Evolutionary conservation across 2,797 vertebrate genomes (phyloP).

Genomic region (Channa striata): DNA sequence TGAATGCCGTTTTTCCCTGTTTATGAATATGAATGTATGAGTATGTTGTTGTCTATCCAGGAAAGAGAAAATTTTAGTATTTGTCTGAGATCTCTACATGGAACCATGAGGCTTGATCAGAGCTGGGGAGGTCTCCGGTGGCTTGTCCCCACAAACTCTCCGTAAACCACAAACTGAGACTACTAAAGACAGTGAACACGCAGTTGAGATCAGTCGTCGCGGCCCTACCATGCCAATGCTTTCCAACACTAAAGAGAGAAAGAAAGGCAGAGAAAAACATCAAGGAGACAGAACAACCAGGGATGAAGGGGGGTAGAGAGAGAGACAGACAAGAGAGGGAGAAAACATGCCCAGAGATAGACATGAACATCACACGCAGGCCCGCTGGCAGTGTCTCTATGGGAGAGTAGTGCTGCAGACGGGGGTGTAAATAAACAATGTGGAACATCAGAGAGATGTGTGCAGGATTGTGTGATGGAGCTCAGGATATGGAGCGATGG

Average conservation of each 20-base stretch:
- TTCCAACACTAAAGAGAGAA: conserved; percentile 21
- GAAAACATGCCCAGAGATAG: conserved; percentile 44
- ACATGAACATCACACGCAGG: conserved; percentile 50
- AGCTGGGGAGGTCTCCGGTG: conserved; percentile 46
- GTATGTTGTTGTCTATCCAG: conserved; percentile 13
- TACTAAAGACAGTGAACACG: conserved; percentile 5
- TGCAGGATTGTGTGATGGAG: conserved; percentile 38
- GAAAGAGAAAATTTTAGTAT: conserved; percentile 38
- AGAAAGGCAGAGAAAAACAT: not conserved
- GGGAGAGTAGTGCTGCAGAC: conserved; percentile 49
- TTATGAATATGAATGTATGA: not conserved
- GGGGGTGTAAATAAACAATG: conserved; percentile 64
- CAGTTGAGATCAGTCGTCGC: conserved; percentile 15
- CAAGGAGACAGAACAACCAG: not conserved
- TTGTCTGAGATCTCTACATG: conserved; percentile 44
- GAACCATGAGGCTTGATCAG: conserved; percentile 42
- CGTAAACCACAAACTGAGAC: conserved; percentile 14
- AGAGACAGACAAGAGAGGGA: conserved; percentile 11
- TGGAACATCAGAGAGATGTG: conserved; percentile 66
- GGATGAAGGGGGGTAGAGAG: conserved; percentile 13
- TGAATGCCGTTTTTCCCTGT: conserved; percentile 22
- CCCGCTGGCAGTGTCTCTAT: conserved; percentile 46
- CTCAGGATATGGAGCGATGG: conserved; percentile 24
- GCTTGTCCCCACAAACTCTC: conserved; percentile 19
- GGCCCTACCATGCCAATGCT: conserved; percentile 1